These are phyloP conservation scores for Theristicus caerulescens DNA, from an alignment of 2,113 vertebrate genomes.

Conservation along the genomic window DNA sequence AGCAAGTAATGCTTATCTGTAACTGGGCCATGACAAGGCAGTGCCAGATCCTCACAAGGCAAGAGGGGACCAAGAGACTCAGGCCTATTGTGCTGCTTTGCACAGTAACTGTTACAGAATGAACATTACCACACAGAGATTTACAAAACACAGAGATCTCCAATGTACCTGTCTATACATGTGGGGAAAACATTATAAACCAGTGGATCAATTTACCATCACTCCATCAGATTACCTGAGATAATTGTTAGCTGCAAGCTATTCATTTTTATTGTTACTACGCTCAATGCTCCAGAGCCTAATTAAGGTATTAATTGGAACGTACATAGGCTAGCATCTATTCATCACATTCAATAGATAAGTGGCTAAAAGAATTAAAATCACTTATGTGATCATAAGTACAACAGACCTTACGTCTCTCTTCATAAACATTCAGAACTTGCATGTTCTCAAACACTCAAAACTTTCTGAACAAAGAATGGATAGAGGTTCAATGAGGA, in stretches of 20 bases:
- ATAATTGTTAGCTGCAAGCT: neutral
- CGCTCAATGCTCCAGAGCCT: neutral
- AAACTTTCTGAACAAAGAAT: neutral
- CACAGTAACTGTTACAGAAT: neutral
- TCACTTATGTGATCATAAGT: neutral
- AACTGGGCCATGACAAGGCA: neutral
- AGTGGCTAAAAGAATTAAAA: conserved; percentile 18
- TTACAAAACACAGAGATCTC: neutral
- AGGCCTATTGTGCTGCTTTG: neutral
- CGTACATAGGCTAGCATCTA: neutral
- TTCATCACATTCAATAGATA: conserved; percentile 16
- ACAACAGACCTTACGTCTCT: neutral
- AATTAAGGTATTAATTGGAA: conserved; percentile 19
- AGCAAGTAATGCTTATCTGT: neutral
- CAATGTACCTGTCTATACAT: neutral
- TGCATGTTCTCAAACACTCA: neutral
- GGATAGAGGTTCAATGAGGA: neutral
- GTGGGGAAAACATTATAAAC: neutral
- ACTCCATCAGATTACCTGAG: neutral
- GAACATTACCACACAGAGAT: neutral
- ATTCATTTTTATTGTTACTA: neutral
- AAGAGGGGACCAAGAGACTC: neutral
- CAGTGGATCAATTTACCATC: neutral
- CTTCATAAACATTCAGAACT: neutral
- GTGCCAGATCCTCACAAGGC: neutral